Percentiles rank a stretch among this genome's conserved stretches.
These are phyloP conservation scores for Thryonomys swinderianus DNA, from an alignment of 2,113 vertebrate species.

Conservation along the genomic window DNA sequence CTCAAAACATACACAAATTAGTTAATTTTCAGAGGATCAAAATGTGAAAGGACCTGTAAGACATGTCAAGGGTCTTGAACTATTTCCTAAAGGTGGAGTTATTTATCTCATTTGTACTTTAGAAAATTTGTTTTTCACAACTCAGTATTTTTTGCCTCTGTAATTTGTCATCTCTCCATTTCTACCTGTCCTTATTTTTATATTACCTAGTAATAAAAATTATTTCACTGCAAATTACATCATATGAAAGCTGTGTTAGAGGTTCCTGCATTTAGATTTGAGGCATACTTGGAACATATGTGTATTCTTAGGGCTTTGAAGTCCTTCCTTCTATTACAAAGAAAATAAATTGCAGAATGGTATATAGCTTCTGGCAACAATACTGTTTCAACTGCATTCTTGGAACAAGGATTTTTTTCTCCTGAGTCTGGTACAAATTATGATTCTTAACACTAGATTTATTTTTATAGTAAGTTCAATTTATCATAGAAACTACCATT, in stretches of 20 bases:
- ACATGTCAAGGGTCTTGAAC: background rate
- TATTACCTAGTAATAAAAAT: background rate
- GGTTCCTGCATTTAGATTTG: conserved; percentile 15
- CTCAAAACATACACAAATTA: background rate
- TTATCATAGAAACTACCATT: conserved; percentile 54
- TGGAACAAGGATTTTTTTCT: background rate
- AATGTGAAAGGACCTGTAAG: background rate
- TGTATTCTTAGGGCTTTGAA: conserved; percentile 59
- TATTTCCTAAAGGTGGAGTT: background rate
- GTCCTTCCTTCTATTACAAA: conserved; percentile 71
- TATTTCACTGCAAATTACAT: background rate
- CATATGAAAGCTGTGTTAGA: background rate
- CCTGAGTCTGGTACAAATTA: conserved; percentile 59
- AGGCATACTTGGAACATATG: conserved; percentile 53
- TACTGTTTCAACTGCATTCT: conserved; percentile 52
- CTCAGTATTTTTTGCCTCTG: background rate
- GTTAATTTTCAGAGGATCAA: background rate
- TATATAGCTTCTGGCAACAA: conserved; percentile 66
- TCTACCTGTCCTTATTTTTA: background rate
- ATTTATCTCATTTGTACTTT: background rate
- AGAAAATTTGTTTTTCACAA: conserved; percentile 1
- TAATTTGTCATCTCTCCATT: background rate
- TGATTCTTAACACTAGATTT: conserved; percentile 54
- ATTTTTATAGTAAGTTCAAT: conserved; percentile 64
- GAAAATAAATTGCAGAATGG: conserved; percentile 53